These are phyloP conservation scores for Anguilla anguilla DNA, from an alignment of 2,797 vertebrate species.

Conservation along the genomic window DNA sequence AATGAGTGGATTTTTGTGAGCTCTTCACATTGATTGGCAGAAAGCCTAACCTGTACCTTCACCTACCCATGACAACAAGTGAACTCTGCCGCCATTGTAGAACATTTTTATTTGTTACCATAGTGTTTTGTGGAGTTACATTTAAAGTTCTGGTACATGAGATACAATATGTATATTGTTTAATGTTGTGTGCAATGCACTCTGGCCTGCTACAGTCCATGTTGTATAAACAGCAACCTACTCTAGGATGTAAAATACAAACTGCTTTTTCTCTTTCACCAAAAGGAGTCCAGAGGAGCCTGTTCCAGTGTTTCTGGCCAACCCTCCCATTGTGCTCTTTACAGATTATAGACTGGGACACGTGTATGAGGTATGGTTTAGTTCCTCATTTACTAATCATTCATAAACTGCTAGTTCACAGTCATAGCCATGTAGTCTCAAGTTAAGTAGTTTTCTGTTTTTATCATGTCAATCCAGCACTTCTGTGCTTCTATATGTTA, in stretches of 20 bases:
- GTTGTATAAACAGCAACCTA: background rate
- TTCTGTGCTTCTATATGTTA: background rate
- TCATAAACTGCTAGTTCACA: background rate
- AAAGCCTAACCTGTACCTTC: background rate
- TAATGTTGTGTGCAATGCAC: background rate
- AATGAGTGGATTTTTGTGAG: background rate
- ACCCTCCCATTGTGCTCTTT: slow-evolving; percentile 81
- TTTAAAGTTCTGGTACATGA: background rate
- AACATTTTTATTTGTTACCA: background rate
- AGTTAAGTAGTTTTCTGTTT: background rate
- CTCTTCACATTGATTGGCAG: background rate
- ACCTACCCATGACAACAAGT: background rate
- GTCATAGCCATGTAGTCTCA: background rate
- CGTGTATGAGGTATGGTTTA: slow-evolving; percentile 83
- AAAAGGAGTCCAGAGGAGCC: slow-evolving; percentile 60
- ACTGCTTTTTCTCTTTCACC: slow-evolving; percentile 20
- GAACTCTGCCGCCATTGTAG: background rate
- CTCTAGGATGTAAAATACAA: background rate
- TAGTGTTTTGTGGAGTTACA: background rate
- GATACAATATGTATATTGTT: background rate
- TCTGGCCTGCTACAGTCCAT: background rate
- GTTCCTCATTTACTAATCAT: background rate
- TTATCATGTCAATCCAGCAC: background rate
- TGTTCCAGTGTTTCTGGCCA: slow-evolving; percentile 80
- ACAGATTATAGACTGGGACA: slow-evolving; percentile 80